Percentiles rank a stretch among this genome's conserved stretches.
These are phyloP conservation scores for Erynnis tages DNA, from an alignment of 2,888 invertebrate species.

Conservation along the genomic window DNA sequence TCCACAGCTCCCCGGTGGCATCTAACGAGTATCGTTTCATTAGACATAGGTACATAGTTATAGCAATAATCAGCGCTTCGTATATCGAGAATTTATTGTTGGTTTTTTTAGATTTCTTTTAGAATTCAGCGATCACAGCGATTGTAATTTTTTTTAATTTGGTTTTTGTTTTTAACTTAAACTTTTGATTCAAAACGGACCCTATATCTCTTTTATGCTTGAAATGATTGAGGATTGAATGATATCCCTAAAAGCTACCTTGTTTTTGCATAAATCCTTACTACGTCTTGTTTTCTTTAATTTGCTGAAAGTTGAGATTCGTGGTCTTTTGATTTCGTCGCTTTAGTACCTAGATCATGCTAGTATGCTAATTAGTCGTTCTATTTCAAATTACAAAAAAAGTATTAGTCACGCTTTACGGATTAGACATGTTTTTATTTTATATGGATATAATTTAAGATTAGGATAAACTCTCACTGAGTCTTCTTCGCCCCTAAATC, in stretches of 20 bases:
- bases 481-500: conserved; percentile 17
- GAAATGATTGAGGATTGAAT: no score
- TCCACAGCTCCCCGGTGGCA: conserved; percentile 44
- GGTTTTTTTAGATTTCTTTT: no score
- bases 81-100: no score
- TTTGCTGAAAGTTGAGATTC: not conserved
- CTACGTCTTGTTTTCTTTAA: not conserved
- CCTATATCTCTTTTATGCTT: no score
- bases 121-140: no score
- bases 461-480: conserved; percentile 11
- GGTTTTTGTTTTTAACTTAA: no score
- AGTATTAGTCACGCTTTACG: conserved; percentile 12
- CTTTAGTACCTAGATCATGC: not conserved
- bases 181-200: no score
- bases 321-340: not conserved
- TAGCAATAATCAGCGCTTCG: conserved; percentile 9
- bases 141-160: no score
- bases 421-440: conserved; percentile 19
- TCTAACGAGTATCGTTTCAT: conserved; percentile 42
- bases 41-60: conserved; percentile 7
- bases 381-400: conserved; percentile 8
- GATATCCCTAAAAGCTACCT: not conserved
- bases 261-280: no score
- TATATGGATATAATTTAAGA: conserved; percentile 20
- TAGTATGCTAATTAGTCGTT: conserved; percentile 10